A percentile compares a stretch with the other conserved stretches of the same genome.
These are phyloP conservation scores for Semnopithecus entellus DNA, from an alignment of 2,113 vertebrate genomes.

Conservation along the genomic window DNA sequence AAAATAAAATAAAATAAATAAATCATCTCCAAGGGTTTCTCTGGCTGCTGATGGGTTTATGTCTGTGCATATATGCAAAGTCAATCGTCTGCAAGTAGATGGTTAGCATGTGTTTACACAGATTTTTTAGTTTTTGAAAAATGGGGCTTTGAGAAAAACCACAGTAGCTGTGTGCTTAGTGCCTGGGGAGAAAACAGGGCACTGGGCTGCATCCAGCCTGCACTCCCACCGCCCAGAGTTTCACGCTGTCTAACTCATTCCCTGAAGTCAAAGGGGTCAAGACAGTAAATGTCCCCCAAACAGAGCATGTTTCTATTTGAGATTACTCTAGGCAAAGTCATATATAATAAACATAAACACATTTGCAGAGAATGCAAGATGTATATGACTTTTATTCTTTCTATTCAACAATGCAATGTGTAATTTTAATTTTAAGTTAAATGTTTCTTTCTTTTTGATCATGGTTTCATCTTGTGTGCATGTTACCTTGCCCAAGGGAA, in stretches of 20 bases:
- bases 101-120: accelerated
- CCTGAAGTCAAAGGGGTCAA: neutral
- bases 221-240: neutral
- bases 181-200: neutral
- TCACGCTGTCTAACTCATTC: accelerated
- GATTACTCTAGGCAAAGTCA: accelerated
- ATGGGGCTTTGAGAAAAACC: neutral
- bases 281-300: accelerated
- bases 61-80: accelerated
- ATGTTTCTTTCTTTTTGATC: neutral
- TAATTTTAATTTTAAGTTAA: neutral
- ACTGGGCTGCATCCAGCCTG: neutral
- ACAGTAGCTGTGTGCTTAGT: accelerated
- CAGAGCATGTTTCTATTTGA: accelerated
- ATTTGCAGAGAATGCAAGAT: neutral
- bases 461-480: constrained; percentile 42
- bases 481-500: constrained; percentile 73
- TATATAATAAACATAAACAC: neutral
- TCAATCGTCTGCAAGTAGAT: accelerated
- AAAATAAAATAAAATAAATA: no score
- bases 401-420: neutral
- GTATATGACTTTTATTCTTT: neutral
- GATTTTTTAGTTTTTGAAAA: neutral
- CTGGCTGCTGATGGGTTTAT: accelerated
- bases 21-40: neutral